Evolutionary conservation across 2,888 invertebrate genomes (phyloP), one percentile per base, ranked within the genome.

Genomic region (Empis livida): DNA sequence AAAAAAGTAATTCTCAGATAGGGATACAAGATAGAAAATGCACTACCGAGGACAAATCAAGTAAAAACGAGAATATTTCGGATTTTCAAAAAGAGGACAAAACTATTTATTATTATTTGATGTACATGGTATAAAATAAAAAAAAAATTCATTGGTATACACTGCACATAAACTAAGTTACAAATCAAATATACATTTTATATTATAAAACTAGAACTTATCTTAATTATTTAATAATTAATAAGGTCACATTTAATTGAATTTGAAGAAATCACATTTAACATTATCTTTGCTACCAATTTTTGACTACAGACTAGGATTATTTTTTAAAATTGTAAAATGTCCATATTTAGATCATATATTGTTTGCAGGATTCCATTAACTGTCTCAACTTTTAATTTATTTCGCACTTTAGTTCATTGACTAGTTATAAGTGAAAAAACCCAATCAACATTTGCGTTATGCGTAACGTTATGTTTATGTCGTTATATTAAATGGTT

Each of bases 61-160:
- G 37, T 37, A 15, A 37, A 37, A 37, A 37, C 10, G 15, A 37
- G 37, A 16, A 37, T 16, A 37, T 37, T 14, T 37, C 16, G 37
- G 40, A 13, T 40, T n/a, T 40, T 40, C 40, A 40, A 40, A 40
- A 40, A 9, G 38, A 39, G 15, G 38, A 39, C 38, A 39, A 15
- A 40, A 40, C 11, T 20, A 11, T 17, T 40, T 20, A 40, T 40
- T 20, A 20, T 16, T 40, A n/a, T 40, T 40, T 40, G 11, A 40
- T 40, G 40, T 40, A 40, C 40, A 40, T 20, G 40, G 40, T 40
- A 40, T 20, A 40, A 40, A 40, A 40, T 20, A n/a, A 40, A 40
- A 37, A 37, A 37, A 39, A 40, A 40, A 20, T n/a, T 40, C 40
- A 40, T 10, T 40, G 17, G 20, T 40, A 37, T 37, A 17, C 40